Evolutionary conservation across 2,888 invertebrate genomes (phyloP).

Genomic region (Phortica okadai): DNA sequence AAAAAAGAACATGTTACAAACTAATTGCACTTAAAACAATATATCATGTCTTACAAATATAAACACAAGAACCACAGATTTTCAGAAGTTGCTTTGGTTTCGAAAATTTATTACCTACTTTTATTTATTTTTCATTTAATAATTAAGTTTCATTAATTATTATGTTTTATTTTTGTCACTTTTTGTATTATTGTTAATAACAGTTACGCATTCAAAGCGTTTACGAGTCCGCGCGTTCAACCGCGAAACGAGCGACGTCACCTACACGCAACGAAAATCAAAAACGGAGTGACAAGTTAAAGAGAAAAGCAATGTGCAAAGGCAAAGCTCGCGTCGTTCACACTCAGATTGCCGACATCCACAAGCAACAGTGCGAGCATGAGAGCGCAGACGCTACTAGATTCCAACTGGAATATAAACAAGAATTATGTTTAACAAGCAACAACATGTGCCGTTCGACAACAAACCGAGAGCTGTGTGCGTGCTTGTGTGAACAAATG

Average conservation of each 20-base stretch:
- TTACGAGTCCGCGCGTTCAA: background rate
- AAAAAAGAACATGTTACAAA: background rate
- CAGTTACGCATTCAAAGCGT: background rate
- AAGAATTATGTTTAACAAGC: background rate
- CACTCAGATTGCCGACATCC: background rate
- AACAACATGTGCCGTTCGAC: slow-evolving; percentile 13
- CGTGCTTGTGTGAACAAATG: background rate
- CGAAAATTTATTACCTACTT: background rate
- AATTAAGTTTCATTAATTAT: background rate
- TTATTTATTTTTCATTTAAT: background rate
- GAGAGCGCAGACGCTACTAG: background rate
- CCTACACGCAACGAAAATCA: background rate
- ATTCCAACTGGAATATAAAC: slow-evolving; percentile 2
- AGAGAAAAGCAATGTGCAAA: background rate
- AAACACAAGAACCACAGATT: background rate
- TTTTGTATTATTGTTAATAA: background rate
- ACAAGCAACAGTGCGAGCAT: slow-evolving; percentile 9
- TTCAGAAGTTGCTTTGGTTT: too few species aligned
- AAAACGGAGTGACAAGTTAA: background rate
- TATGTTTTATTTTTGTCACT: background rate
- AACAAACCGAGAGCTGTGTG: background rate
- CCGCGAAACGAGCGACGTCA: background rate
- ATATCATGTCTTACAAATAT: background rate
- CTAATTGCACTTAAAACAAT: background rate
- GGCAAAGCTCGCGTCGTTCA: background rate